Conservation (phyloP, 2,797 vertebrate species). For the Platalea minor region DNA sequence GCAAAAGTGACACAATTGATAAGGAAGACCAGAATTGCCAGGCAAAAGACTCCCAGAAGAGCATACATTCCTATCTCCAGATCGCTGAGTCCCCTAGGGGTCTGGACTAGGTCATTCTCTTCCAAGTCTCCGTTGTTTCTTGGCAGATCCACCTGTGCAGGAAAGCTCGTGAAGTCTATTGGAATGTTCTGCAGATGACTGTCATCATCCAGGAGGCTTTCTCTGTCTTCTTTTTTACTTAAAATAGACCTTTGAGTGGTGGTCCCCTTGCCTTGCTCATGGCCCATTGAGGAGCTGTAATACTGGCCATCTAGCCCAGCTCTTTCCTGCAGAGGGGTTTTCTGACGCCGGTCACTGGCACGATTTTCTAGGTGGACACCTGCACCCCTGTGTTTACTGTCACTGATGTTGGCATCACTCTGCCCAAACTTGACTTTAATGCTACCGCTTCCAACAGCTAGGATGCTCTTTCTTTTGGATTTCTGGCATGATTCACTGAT, state of each 20-base stretch:
- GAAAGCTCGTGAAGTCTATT: conserved; percentile 83
- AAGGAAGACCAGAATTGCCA: conserved; percentile 94
- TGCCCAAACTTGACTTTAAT: conserved; percentile 85
- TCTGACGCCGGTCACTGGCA: conserved; percentile 37
- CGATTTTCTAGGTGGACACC: conserved; percentile 45
- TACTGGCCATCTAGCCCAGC: not conserved
- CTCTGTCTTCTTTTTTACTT: conserved; percentile 67
- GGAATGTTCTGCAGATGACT: conserved; percentile 75
- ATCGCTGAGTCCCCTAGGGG: conserved; percentile 83
- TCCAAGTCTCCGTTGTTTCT: conserved; percentile 54
- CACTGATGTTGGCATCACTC: conserved; percentile 58
- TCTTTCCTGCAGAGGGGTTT: conserved; percentile 29
- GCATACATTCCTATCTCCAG: conserved; percentile 96
- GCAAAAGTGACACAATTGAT: conserved; percentile 89
- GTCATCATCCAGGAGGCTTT: conserved; percentile 73
- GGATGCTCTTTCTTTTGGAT: conserved; percentile 87
- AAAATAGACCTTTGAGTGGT: conserved; percentile 80
- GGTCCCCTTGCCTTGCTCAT: conserved; percentile 76
- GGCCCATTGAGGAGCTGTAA: conserved; percentile 73
- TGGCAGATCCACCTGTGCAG: conserved; percentile 79
- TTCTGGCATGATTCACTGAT: conserved; percentile 91
- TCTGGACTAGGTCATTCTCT: conserved; percentile 76
- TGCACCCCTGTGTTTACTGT: conserved; percentile 68
- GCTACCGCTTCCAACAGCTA: conserved; percentile 84
- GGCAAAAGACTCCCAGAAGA: conserved; percentile 89